Evolutionary conservation across 1,140 invertebrate genomes (phyloP).

Genomic region (Catajapyx aquilonaris): DNA sequence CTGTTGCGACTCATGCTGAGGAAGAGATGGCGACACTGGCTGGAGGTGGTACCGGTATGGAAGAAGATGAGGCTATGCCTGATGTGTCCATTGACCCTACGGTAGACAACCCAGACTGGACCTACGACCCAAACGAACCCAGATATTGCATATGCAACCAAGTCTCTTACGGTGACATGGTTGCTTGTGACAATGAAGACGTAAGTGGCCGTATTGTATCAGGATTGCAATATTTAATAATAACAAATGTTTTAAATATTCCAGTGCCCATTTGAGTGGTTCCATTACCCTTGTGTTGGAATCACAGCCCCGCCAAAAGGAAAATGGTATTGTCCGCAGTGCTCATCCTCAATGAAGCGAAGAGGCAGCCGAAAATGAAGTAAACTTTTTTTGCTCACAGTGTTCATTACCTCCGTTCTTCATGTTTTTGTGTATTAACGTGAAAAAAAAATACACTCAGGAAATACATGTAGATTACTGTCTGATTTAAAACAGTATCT

Average conservation of each 20-base stretch:
- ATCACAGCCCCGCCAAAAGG: slow-evolving; percentile 89
- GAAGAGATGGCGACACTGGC: slow-evolving; percentile 17
- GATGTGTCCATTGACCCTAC: slow-evolving; percentile 12
- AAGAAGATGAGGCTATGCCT: slow-evolving; percentile 16
- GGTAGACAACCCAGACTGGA: slow-evolving; percentile 44
- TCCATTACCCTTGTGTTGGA: slow-evolving; percentile 93
- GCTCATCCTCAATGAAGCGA: no score
- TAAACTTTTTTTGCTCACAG: no score
- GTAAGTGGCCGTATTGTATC: slow-evolving; percentile 40
- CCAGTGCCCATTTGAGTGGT: slow-evolving; percentile 94
- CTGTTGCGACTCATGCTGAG: slow-evolving; percentile 18
- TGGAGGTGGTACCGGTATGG: slow-evolving; percentile 20
- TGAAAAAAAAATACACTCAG: no score
- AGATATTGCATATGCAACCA: slow-evolving; percentile 95
- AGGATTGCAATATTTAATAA: not conserved
- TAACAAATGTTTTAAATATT: slow-evolving; percentile 16
- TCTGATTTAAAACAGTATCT: no score
- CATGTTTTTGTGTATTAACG: no score
- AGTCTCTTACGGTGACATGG: slow-evolving; percentile 97
- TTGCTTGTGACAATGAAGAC: slow-evolving; percentile 93
- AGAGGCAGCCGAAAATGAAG: no score
- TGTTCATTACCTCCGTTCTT: no score
- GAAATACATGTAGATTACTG: no score
- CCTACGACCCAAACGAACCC: slow-evolving; percentile 78
- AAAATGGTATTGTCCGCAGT: slow-evolving; percentile 96